These are phyloP conservation scores for Diloba caeruleocephala DNA, from an alignment of 2,888 invertebrate species.

Conservation along the genomic window DNA sequence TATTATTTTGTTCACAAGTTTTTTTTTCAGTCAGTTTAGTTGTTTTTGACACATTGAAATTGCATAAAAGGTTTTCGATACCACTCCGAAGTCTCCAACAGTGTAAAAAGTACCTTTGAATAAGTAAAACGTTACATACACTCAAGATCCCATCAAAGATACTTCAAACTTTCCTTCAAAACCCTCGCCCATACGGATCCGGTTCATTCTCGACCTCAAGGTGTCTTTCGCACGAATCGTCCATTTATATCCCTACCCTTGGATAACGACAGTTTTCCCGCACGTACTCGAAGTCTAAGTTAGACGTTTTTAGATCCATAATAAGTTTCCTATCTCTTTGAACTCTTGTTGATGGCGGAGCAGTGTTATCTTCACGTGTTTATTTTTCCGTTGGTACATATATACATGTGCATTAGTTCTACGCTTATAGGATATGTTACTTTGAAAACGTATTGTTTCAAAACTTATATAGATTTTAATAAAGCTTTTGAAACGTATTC, in stretches of 20 bases:
- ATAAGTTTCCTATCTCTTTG: constrained; percentile 21
- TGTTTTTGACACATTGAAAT: too few relatives aligned
- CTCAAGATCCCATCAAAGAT: neutral
- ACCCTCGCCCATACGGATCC: neutral
- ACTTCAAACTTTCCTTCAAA: constrained; percentile 4
- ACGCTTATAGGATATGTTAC: too few relatives aligned
- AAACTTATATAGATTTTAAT: too few relatives aligned
- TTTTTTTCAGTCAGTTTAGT: too few relatives aligned
- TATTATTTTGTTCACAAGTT: too few relatives aligned
- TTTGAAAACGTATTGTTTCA: too few relatives aligned
- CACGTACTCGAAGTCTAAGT: constrained; percentile 40
- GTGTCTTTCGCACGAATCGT: constrained; percentile 53
- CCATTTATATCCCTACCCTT: constrained; percentile 53
- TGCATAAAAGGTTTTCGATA: too few relatives aligned
- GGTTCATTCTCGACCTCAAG: constrained; percentile 20
- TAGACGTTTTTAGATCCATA: constrained; percentile 5
- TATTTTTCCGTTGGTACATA: neutral
- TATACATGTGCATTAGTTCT: too few relatives aligned
- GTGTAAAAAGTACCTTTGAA: too few relatives aligned
- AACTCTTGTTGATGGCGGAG: constrained; percentile 13
- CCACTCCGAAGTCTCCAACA: too few relatives aligned
- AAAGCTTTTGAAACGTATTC: too few relatives aligned
- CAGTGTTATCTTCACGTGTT: neutral
- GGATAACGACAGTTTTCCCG: constrained; percentile 51
- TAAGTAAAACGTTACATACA: too few relatives aligned